Conservation (phyloP, 2,113 vertebrate species). For the Tyto alba region DNA sequence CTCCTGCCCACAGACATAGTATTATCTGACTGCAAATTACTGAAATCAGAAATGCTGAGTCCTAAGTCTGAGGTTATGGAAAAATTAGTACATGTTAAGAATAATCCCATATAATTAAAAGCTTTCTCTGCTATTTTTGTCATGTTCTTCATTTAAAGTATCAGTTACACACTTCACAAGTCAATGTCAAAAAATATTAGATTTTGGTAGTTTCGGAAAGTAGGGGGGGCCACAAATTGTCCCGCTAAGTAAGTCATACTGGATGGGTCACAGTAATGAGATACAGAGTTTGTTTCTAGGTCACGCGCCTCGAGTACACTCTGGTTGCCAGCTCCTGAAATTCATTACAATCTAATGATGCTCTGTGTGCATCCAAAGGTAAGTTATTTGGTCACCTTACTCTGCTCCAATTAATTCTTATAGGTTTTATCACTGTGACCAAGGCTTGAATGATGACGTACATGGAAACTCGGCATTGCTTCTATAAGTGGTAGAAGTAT, state of each 20-base stretch:
- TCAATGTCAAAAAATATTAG: background rate
- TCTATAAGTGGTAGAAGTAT: background rate
- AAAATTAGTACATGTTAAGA: constrained; percentile 22
- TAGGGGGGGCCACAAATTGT: background rate
- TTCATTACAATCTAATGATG: background rate
- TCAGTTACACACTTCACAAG: background rate
- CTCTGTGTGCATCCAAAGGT: background rate
- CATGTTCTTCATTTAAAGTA: background rate
- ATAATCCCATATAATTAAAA: constrained; percentile 48
- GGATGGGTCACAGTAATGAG: background rate
- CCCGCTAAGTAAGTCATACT: background rate
- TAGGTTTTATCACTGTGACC: background rate
- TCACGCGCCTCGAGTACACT: constrained; percentile 10
- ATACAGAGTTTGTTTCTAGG: background rate
- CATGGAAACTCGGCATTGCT: background rate
- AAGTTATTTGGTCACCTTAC: background rate
- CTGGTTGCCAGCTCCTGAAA: background rate
- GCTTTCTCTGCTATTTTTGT: constrained; percentile 10
- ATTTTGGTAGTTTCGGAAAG: background rate
- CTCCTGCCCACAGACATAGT: constrained; percentile 11
- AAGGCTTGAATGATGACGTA: background rate
- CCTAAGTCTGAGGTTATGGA: constrained; percentile 37
- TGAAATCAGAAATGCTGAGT: constrained; percentile 49
- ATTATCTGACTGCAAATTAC: constrained; percentile 32
- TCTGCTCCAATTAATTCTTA: background rate